These are phyloP conservation scores for Encarsia formosa DNA, from an alignment of 2,888 invertebrate species.

Conservation along the genomic window DNA sequence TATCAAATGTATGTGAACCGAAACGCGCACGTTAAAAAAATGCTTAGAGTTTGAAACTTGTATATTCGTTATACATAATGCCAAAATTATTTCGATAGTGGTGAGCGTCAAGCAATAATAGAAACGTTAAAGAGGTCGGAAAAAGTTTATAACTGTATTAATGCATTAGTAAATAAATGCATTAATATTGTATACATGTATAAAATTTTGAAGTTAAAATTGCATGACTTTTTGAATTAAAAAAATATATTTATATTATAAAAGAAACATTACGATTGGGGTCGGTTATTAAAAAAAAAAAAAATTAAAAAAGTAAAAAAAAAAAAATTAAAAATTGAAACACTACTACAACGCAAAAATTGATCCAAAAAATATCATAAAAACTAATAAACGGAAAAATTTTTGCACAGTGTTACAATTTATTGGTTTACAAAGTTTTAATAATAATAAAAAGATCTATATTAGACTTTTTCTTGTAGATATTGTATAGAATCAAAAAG, in stretches of 20 bases:
- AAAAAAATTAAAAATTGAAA: background rate
- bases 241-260: background rate
- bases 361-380: no score
- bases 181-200: no score
- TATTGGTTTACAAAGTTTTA: conserved; percentile 42
- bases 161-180: conserved; percentile 20
- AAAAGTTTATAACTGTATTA: conserved; percentile 23
- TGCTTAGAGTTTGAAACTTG: conserved; percentile 40
- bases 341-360: no score
- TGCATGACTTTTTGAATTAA: no score
- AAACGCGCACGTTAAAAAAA: conserved; percentile 23
- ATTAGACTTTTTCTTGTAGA: conserved; percentile 43
- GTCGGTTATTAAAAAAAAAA: background rate
- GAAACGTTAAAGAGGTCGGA: conserved; percentile 28
- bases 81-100: conserved; percentile 47
- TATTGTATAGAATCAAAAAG: conserved; percentile 49
- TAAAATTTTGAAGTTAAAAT: no score
- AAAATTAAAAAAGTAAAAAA: background rate
- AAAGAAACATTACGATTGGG: background rate
- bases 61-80: conserved; percentile 37
- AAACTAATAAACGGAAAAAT: no score
- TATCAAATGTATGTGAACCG: no score
- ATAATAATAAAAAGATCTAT: conserved; percentile 49
- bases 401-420: no score
- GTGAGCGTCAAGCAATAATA: conserved; percentile 49